Conservation (phyloP, 1,140 invertebrate species). For the Sycophila sp. region DNA sequence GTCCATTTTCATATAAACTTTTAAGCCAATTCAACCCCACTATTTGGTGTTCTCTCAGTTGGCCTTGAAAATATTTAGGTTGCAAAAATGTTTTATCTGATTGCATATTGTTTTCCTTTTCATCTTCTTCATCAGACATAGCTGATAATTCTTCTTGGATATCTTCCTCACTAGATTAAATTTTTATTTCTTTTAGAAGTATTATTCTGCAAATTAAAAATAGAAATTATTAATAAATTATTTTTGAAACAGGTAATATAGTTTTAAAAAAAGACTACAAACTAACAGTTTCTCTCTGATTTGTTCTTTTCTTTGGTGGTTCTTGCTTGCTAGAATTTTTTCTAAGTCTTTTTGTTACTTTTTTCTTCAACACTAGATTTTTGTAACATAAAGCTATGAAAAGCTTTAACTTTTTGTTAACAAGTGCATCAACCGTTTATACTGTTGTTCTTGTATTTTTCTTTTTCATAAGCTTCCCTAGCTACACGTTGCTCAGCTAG, state of each 20-base stretch:
- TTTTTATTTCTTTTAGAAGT: constrained; percentile 20
- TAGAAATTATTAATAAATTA: neutral
- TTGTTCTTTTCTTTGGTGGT: constrained; percentile 23
- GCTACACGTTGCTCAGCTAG: constrained; percentile 20
- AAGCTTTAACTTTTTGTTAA: constrained; percentile 62
- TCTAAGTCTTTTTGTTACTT: constrained; percentile 5
- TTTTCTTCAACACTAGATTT: constrained; percentile 50
- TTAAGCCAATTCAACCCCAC: constrained; percentile 74
- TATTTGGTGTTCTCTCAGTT: constrained; percentile 71
- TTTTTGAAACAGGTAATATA: neutral
- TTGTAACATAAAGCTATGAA: constrained; percentile 54
- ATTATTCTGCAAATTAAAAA: constrained; percentile 27
- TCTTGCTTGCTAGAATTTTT: constrained; percentile 1
- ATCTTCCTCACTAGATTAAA: constrained; percentile 45
- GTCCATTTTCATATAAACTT: constrained; percentile 72
- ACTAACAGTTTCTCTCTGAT: constrained; percentile 26
- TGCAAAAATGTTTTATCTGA: constrained; percentile 44
- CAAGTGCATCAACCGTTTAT: constrained; percentile 59
- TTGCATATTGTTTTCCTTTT: constrained; percentile 13
- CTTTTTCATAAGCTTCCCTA: constrained; percentile 44
- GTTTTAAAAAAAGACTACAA: neutral
- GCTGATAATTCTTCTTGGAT: constrained; percentile 40
- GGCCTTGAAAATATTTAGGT: constrained; percentile 63
- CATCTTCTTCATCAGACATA: constrained; percentile 36
- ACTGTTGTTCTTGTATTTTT: constrained; percentile 49